Conservation (phyloP, 2,888 invertebrate genomes). For the Macaria notata region DNA sequence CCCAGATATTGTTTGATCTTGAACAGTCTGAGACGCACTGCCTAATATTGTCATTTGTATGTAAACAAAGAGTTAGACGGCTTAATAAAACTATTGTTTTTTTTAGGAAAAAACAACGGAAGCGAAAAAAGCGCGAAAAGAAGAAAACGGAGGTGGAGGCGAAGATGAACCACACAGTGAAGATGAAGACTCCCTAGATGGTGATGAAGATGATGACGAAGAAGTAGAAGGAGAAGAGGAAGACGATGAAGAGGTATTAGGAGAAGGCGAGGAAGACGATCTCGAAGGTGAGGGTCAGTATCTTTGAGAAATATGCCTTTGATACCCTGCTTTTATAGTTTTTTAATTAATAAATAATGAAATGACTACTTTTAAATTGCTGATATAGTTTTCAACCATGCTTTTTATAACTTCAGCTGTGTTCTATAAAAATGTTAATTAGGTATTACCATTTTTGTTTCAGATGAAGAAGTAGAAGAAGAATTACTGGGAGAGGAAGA, state of each 20-base stretch:
- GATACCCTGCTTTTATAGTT: too few species aligned
- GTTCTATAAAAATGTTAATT: too few species aligned
- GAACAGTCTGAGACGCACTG: conserved; percentile 36
- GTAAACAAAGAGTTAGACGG: conserved; percentile 40
- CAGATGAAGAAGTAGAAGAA: conserved; percentile 80
- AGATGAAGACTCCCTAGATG: conserved; percentile 84
- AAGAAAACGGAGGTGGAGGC: conserved; percentile 88
- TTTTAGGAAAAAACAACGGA: conserved; percentile 88
- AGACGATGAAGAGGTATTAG: conserved; percentile 84
- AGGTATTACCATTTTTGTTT: conserved; percentile 45
- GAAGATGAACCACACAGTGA: conserved; percentile 83
- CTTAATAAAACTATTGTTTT: conserved; percentile 20
- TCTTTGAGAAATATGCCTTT: background rate
- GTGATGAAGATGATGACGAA: conserved; percentile 83
- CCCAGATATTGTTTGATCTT: conserved; percentile 62
- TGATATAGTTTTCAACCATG: too few species aligned
- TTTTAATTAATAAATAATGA: too few species aligned
- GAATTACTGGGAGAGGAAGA: conserved; percentile 78
- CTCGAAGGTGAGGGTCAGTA: conserved; percentile 74
- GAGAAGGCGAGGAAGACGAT: conserved; percentile 85
- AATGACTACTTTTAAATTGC: too few species aligned
- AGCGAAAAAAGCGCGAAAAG: conserved; percentile 90
- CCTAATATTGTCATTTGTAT: conserved; percentile 33
- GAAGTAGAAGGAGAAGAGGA: conserved; percentile 84
- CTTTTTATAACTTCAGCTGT: too few species aligned